A percentile compares a stretch with the other conserved stretches of the same genome.
These are phyloP conservation scores for Euwallacea similis DNA, from an alignment of 1,140 invertebrate species.

Conservation along the genomic window DNA sequence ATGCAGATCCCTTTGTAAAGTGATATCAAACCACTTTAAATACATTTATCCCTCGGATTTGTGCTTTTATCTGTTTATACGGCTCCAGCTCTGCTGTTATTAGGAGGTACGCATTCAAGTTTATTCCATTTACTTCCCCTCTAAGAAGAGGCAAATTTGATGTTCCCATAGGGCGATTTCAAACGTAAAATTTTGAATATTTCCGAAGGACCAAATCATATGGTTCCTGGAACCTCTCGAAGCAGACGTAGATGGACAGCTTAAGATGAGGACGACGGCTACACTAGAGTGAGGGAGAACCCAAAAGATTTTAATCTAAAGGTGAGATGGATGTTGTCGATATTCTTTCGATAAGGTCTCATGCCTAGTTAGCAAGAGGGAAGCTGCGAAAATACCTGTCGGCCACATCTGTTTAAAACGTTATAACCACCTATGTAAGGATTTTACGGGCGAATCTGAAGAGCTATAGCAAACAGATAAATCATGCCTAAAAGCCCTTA, in stretches of 20 bases:
- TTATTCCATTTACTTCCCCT: too few species aligned
- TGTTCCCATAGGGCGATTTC: neutral
- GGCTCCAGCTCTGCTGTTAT: neutral
- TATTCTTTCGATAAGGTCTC: too few species aligned
- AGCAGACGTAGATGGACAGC: too few species aligned
- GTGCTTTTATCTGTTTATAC: conserved; percentile 12
- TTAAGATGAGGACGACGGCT: too few species aligned
- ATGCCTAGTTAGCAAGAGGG: neutral
- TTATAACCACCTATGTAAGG: conserved; percentile 26
- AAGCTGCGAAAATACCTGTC: conserved; percentile 22
- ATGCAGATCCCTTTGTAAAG: conserved; percentile 30
- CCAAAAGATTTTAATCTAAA: too few species aligned
- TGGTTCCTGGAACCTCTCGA: too few species aligned
- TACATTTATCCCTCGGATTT: conserved; percentile 20
- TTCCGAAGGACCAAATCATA: too few species aligned
- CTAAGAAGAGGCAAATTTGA: too few species aligned
- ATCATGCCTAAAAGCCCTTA: conserved; percentile 26
- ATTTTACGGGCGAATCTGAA: conserved; percentile 20
- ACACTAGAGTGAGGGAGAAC: too few species aligned
- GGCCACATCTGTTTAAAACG: conserved; percentile 23
- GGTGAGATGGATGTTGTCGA: too few species aligned
- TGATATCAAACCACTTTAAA: conserved; percentile 36
- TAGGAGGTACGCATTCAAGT: too few species aligned
- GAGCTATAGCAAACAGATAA: conserved; percentile 25
- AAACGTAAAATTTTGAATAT: neutral